Conservation (phyloP, 2,113 vertebrate species). For the Peromyscus californicus region DNA sequence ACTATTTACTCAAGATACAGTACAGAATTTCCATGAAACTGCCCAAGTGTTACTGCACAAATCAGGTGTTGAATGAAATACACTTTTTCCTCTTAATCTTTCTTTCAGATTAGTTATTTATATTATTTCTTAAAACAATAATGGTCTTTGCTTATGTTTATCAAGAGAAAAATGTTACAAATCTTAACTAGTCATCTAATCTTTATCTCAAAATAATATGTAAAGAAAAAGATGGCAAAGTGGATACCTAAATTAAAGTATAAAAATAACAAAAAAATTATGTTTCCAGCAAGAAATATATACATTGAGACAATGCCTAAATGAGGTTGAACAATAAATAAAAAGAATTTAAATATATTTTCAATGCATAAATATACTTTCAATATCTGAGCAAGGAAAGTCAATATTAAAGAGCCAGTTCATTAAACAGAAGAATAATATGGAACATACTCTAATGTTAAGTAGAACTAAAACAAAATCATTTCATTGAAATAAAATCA, state of each 20-base stretch:
- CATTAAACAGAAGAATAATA: not conserved
- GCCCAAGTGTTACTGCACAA: not conserved
- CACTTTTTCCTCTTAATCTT: not conserved
- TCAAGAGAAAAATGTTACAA: not conserved
- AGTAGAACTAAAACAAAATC: not conserved
- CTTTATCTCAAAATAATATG: constrained; percentile 25
- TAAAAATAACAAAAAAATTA: not conserved
- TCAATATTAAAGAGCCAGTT: not conserved
- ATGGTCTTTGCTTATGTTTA: not conserved
- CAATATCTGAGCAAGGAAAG: not conserved
- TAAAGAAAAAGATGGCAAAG: not conserved
- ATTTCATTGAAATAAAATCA: not conserved
- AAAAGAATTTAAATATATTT: constrained; percentile 14
- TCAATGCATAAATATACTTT: constrained; percentile 11
- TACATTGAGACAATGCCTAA: not conserved
- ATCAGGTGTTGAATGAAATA: not conserved
- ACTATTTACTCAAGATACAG: constrained; percentile 65
- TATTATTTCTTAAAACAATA: constrained; percentile 40
- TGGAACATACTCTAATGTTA: not conserved
- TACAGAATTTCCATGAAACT: constrained; percentile 26
- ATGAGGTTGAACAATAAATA: not conserved
- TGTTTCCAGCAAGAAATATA: not conserved
- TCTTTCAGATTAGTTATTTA: constrained; percentile 5
- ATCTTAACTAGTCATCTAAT: not conserved
- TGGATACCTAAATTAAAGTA: not conserved